phyloP scores from a whole-genome alignment of 2,797 vertebrate genomes.

The Rousettus madagascariensis region DNA sequence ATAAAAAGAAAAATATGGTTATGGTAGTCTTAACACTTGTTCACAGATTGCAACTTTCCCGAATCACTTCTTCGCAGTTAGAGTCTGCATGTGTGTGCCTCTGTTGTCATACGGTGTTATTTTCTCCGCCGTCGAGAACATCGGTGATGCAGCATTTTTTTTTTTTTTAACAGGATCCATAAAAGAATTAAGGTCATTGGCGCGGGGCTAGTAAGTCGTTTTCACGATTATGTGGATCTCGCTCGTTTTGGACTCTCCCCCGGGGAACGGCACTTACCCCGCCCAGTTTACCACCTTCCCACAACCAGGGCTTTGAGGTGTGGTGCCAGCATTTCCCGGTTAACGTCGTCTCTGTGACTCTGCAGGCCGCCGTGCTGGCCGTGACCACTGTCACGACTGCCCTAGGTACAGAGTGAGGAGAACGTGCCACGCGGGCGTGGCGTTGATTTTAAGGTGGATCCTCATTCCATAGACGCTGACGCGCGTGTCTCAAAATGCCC shows the following conservation, averaged over 20 bases:
- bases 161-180: not conserved
- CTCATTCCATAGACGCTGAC: too few relatives aligned
- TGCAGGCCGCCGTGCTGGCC: fast-evolving
- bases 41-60: not conserved
- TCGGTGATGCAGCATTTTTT: not conserved
- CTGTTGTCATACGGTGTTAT: fast-evolving
- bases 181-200: not conserved
- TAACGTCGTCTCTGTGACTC: fast-evolving
- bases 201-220: fast-evolving
- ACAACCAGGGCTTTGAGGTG: fast-evolving
- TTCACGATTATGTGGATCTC: fast-evolving
- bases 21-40: not conserved
- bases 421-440: fast-evolving
- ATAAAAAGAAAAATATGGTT: not conserved
- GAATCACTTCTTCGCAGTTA: not conserved
- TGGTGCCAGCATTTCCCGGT: too few relatives aligned
- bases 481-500: not conserved
- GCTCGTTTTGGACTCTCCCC: not conserved
- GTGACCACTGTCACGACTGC: fast-evolving
- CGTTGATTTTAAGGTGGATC: not conserved
- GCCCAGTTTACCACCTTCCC: not conserved
- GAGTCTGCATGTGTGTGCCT: not conserved
- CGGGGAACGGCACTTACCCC: not conserved
- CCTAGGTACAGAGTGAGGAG: fast-evolving
- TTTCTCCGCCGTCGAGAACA: not conserved